A percentile compares a stretch with the other conserved stretches of the same genome.
Evolutionary conservation across 2,113 vertebrate species (phyloP).

Genomic region (Mus pahari): DNA sequence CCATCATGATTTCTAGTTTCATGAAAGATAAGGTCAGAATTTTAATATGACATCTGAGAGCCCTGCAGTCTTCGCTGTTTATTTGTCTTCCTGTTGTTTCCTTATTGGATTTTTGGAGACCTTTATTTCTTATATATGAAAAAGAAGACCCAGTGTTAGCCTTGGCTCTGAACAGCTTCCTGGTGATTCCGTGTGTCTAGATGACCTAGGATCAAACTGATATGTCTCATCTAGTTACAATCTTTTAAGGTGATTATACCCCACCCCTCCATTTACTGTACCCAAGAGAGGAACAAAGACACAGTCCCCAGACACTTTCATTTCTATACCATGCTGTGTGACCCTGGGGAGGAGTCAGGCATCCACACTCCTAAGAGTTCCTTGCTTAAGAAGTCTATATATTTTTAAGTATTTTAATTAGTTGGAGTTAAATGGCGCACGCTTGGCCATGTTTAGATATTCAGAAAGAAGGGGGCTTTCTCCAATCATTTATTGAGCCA

Average conservation of each 20-base stretch:
- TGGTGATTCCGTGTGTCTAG: neutral
- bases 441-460: neutral
- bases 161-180: neutral
- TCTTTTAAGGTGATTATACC: neutral
- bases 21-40: slow-evolving; percentile 61
- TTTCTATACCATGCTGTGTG: neutral
- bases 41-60: slow-evolving; percentile 56
- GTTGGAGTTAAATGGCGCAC: neutral
- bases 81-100: slow-evolving; percentile 41
- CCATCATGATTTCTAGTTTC: slow-evolving; percentile 51
- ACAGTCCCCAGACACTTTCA: neutral
- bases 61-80: slow-evolving; percentile 23
- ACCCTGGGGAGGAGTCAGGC: neutral
- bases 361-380: neutral
- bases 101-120: neutral
- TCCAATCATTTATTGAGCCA: neutral
- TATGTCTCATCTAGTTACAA: neutral
- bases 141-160: neutral
- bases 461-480: neutral
- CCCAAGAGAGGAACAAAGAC: neutral
- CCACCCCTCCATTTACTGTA: neutral
- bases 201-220: neutral
- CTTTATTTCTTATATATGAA: slow-evolving; percentile 25
- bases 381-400: neutral
- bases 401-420: neutral